A percentile compares a stretch with the other conserved stretches of the same genome.
Evolutionary conservation across 92 coral and sea anemone species (phyloP).

Genomic region (Umimayanthus kanabou): DNA sequence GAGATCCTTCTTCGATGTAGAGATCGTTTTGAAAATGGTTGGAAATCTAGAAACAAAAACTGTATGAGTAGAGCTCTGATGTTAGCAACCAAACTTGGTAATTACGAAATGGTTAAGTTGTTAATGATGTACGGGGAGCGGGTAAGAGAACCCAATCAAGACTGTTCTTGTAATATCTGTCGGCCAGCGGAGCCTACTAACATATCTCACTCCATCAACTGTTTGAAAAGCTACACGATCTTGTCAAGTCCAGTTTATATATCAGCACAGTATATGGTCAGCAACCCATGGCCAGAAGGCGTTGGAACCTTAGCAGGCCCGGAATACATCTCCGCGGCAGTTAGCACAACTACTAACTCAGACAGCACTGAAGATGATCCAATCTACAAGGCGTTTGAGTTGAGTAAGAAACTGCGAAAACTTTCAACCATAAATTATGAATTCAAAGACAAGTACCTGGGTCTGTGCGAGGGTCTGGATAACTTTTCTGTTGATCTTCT

Average conservation of each 20-base stretch:
- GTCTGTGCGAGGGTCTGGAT: slow-evolving; percentile 33
- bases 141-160: neutral
- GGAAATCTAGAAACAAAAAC: neutral
- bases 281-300: neutral
- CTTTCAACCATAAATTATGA: slow-evolving; percentile 42
- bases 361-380: slow-evolving; percentile 38
- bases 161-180: neutral
- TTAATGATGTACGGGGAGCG: neutral
- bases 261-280: neutral
- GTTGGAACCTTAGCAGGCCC: neutral
- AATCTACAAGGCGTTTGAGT: slow-evolving; percentile 42
- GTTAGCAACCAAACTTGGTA: neutral
- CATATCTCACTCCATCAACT: neutral
- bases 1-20: neutral
- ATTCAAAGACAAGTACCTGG: slow-evolving; percentile 40
- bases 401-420: slow-evolving; percentile 39
- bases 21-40: neutral
- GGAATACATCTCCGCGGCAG: neutral
- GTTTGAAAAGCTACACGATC: neutral
- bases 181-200: neutral
- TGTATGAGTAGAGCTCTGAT: neutral
- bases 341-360: neutral
- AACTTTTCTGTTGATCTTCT: slow-evolving; percentile 37
- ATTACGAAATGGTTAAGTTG: neutral
- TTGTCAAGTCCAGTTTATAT: neutral